Base-by-base conservation (phyloP, 2,888 invertebrate species). In the Ophion ellenae region DNA sequence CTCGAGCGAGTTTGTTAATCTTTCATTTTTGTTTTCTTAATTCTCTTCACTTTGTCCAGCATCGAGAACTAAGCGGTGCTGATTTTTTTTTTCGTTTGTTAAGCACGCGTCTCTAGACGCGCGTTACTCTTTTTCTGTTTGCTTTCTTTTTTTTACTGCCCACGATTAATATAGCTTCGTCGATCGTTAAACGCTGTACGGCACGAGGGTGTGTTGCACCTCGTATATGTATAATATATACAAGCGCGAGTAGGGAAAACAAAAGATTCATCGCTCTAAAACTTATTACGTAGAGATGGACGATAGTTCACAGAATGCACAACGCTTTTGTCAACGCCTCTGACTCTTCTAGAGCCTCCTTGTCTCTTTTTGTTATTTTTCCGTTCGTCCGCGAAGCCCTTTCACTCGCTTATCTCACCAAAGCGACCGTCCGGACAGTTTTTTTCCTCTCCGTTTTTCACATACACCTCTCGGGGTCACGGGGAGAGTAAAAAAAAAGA, bases 61-160 rank as follows among this genome's bases (percentile, higher is more conserved):
- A 77, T 71, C 81, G 79, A 85, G 83, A 85, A 88, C 73, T 78
- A 87, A 83, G 83, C 83, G 86, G 84, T 87, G 88, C 84, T 70
- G 53, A 83, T 78, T 86, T 83, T 83, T 83, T 83, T 78, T 76
- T 82, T 79, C 86, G 28, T 14, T 81, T 71, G 32, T 71, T 64
- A 53, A 75, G 20, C 47, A 24, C 57, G 57, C 47, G 82, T 67
- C 24, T 69, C 59, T 77, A 78, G 28, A 14, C 69, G 69, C 69
- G 45, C 69, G 61, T 63, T 69, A 61, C 53, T 61, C 32, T 61
- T 74, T 74, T 61, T 63, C 2, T 61, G 9, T 74, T 57, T 24
- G 20, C 45, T 36, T 40, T 24, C 28, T 67, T 61, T 67, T 73
- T 79, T 75, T 63, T 64, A 83, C 75, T 79, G 75, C 77, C 63